Percentiles rank a stretch among this genome's conserved stretches.
phyloP scores from a whole-genome alignment of 2,797 vertebrate genomes.

The Eleutherodactylus coqui region DNA sequence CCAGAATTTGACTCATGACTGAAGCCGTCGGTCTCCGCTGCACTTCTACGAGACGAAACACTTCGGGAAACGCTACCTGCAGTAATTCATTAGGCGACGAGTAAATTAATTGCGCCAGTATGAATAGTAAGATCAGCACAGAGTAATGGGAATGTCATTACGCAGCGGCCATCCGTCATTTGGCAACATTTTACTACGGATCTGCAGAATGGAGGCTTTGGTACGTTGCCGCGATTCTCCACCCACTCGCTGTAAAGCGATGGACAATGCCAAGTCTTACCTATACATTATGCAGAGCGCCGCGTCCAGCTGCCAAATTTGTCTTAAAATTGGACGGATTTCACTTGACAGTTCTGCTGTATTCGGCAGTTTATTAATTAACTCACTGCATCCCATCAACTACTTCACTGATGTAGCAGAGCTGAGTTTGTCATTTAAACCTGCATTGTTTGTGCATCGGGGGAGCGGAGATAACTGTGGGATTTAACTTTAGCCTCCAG shows the following conservation, averaged over 20 bases:
- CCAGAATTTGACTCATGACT: background rate
- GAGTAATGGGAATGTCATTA: background rate
- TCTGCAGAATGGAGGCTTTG: slow-evolving; percentile 41
- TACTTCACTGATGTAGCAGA: background rate
- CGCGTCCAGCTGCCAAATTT: slow-evolving; percentile 37
- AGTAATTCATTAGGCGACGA: background rate
- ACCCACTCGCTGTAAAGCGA: slow-evolving; percentile 13
- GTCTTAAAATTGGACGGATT: slow-evolving; percentile 42
- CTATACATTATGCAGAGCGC: slow-evolving; percentile 42
- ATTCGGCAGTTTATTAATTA: slow-evolving; percentile 37
- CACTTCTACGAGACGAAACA: background rate
- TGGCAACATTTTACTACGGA: slow-evolving; percentile 12
- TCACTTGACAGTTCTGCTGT: slow-evolving; percentile 23
- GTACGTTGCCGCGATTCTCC: background rate
- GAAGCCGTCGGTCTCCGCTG: background rate
- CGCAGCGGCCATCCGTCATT: background rate
- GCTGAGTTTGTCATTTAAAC: background rate
- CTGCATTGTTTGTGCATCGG: background rate
- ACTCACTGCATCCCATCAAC: background rate
- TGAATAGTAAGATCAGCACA: background rate
- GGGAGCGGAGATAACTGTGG: background rate
- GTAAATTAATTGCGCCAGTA: background rate
- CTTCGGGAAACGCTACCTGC: background rate
- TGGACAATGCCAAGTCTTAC: slow-evolving; percentile 32
- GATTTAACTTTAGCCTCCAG: too few relatives aligned